Evolutionary conservation across 2,888 invertebrate genomes (phyloP).

Genomic region (Teleogryllus oceanicus): DNA sequence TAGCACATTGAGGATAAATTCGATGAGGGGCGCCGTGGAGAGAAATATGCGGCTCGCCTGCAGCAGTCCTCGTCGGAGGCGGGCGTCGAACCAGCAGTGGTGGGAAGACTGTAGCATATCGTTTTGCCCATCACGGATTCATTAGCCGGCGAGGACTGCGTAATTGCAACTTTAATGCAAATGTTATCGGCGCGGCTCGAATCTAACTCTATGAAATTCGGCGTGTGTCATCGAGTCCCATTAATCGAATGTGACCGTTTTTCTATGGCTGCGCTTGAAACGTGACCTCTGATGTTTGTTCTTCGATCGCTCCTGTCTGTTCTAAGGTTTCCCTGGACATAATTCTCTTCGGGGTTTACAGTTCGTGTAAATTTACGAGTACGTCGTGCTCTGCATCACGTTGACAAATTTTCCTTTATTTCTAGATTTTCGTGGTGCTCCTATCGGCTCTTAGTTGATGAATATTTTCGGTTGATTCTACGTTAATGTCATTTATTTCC

Average conservation of each 20-base stretch:
- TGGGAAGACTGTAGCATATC: neutral
- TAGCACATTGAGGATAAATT: too few species aligned
- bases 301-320: neutral
- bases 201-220: slow-evolving; percentile 18
- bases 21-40: too few species aligned
- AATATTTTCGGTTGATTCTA: too few species aligned
- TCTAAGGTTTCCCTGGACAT: neutral
- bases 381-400: too few species aligned
- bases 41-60: too few species aligned
- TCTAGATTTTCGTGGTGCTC: too few species aligned
- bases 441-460: too few species aligned
- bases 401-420: too few species aligned
- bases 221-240: slow-evolving; percentile 10
- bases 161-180: slow-evolving; percentile 18
- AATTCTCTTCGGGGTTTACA: neutral
- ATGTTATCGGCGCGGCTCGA: neutral
- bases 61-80: neutral
- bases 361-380: too few species aligned
- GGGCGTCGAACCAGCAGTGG: neutral
- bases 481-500: too few species aligned
- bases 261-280: neutral
- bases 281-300: slow-evolving; percentile 5
- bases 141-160: slow-evolving; percentile 1
- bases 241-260: neutral
- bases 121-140: slow-evolving; percentile 18